Conservation (phyloP, 2,797 vertebrate genomes). For the Phaenicophaeus curvirostris region DNA sequence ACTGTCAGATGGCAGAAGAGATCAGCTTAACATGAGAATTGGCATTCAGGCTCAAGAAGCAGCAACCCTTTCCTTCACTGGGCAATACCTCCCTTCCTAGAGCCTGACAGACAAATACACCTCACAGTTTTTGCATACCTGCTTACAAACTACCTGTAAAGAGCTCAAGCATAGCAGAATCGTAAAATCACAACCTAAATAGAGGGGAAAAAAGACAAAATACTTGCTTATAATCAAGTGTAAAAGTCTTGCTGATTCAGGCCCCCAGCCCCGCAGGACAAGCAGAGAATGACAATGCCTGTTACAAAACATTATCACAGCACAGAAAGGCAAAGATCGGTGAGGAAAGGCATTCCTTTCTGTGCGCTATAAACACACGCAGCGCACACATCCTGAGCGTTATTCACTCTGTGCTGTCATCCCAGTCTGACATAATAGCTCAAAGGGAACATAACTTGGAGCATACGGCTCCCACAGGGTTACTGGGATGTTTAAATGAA, state of each 20-base stretch:
- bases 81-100: not conserved
- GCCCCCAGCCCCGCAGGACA: not conserved
- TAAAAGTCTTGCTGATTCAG: not conserved
- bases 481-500: not conserved
- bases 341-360: not conserved
- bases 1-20: not conserved
- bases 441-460: not conserved
- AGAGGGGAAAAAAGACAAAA: not conserved
- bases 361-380: not conserved
- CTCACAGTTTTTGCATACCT: not conserved
- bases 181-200: not conserved
- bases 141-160: not conserved
- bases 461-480: not conserved
- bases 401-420: not conserved
- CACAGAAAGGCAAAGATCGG: not conserved
- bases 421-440: not conserved
- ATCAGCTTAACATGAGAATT: not conserved
- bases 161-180: not conserved
- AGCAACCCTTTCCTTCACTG: not conserved
- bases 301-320: not conserved
- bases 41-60: not conserved
- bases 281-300: not conserved
- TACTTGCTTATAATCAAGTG: not conserved
- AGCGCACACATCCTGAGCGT: not conserved
- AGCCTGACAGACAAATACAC: fast-evolving